Base-by-base conservation (phyloP, 2,888 invertebrate species). In the Tenodera sinensis region DNA sequence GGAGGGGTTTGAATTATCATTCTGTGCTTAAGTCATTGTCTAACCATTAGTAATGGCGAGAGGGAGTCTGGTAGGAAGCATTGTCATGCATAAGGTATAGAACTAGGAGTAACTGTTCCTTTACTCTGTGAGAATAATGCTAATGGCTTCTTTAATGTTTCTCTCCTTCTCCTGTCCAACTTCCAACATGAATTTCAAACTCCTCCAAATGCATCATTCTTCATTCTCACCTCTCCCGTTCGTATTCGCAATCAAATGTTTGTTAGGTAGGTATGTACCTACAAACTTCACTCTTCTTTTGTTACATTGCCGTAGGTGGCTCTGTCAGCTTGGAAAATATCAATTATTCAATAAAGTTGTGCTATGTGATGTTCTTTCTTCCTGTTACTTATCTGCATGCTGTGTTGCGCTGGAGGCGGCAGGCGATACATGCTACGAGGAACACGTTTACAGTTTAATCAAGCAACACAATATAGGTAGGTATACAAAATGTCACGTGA, bases 1-100 rank as follows among this genome's bases (percentile, higher is more conserved):
- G 86, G 28, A 86, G 86, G 86, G 71, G 86, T 71, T 86, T 86
- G 86, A 86, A 86, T 86, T 86, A 86, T 86, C 85, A 86, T 86
- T 86, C 86, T 28, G 86, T 86, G 86, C 86, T 86, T 86, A 86
- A 86, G 86, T 86, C 86, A 86, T 86, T 86, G 86, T 86, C 86
- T 86, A 81, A n/a, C 86, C 86, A 86, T 86, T 86, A 86, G 86
- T 86, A 86, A 30, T 12, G 81, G 71, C 86, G 34, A 27, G 84
- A 25, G 54, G 54, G 54, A 54, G 54, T 14, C 54, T 54, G 54
- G 15, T 54, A 54, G 20, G 20, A 25, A 71, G 54, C 54, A 71
- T 71, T 71, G 54, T 71, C 54, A 20, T 71, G 54, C 54, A 71
- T 71, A 71, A 71, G 54, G 54, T 71, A 30, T 30, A 25, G 54